Percentiles rank a stretch among this genome's conserved stretches.
These are phyloP conservation scores for Xyrauchen texanus DNA, from an alignment of 2,113 vertebrate genomes.

Conservation along the genomic window DNA sequence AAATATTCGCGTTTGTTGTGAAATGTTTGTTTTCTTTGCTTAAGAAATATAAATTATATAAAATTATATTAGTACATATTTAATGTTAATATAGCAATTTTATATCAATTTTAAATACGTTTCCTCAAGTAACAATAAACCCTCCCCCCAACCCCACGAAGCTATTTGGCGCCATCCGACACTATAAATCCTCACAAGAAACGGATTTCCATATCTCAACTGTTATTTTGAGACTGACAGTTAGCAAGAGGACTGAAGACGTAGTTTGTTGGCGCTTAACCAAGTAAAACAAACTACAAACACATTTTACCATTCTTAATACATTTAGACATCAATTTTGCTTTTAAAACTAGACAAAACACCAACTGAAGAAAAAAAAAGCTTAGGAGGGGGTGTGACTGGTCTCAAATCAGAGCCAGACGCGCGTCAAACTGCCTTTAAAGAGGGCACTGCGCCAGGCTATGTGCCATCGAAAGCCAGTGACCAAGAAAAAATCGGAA, in stretches of 20 bases:
- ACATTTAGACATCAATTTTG: not conserved
- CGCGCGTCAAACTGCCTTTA: conserved; percentile 73
- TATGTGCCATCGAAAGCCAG: conserved; percentile 80
- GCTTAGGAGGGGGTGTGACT: not conserved
- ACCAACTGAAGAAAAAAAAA: conserved; percentile 11
- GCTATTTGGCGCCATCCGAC: conserved; percentile 14
- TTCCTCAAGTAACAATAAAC: not conserved
- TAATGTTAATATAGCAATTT: too few species aligned
- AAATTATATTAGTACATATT: too few species aligned
- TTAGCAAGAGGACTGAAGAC: not conserved
- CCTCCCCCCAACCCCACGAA: conserved; percentile 3
- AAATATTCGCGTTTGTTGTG: not conserved
- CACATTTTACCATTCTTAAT: conserved; percentile 16
- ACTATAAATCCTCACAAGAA: conserved; percentile 38
- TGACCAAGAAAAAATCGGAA: conserved; percentile 84
- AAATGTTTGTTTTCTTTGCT: too few species aligned
- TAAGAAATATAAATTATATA: too few species aligned
- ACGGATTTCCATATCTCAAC: not conserved
- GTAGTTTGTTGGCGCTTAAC: conserved; percentile 38
- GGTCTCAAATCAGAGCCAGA: conserved; percentile 27
- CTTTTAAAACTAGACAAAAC: not conserved
- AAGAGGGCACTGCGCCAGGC: conserved; percentile 72
- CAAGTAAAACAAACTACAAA: conserved; percentile 43
- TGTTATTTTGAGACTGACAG: not conserved
- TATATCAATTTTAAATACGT: not conserved